Evolutionary conservation across 1,140 invertebrate species (phyloP), one percentile per base, ranked within the genome.

Genomic region (Brachionus manjavacas): DNA sequence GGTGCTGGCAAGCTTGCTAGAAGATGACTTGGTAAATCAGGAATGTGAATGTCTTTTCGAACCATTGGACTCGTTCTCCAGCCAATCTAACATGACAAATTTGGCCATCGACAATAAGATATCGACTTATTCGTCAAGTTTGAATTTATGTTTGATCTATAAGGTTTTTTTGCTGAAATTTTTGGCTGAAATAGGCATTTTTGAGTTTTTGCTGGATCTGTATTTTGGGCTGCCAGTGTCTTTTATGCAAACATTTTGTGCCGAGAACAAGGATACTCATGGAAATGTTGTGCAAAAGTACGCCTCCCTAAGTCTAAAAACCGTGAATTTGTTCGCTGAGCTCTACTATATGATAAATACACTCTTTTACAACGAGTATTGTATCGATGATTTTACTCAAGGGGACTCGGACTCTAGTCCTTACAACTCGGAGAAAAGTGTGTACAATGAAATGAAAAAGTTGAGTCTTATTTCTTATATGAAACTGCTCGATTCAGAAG

Each of bases 391-490:
- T 81, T 81, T 81, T 20, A 81, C 35, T 16, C 52, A 41, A 2
- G 35, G 68, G 8, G 68, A 72, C 3, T 7, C 39, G 14, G 35
- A 72, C 11, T 80, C 25, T 0, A 55, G 76, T 16, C 46, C 46
- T 28, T 64, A 55, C n/a, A 60, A 14, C 49, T 60, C 49, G 11
- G 52, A 60, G 23, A 41, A 81, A 60, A 46, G 79, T 68, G 52
- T 81, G 8, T 81, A 81, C 41, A 81, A 81, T 64, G 79, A 81
- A 43, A 60, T 81, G 52, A 81, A 81, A 68, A 60, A 68, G n/a
- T 23, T 81, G 31, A 64, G 52, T 39, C 39, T 81, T 3, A 43
- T 81, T 41, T 81, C 79, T 6, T 81, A 81, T 25, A 31, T 81
- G 79, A 60, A 16, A 20, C 8, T 41, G 16, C 52, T 81, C 8